phyloP scores from a whole-genome alignment of 2,888 invertebrate genomes.

The Cryptocheilus praepositus region DNA sequence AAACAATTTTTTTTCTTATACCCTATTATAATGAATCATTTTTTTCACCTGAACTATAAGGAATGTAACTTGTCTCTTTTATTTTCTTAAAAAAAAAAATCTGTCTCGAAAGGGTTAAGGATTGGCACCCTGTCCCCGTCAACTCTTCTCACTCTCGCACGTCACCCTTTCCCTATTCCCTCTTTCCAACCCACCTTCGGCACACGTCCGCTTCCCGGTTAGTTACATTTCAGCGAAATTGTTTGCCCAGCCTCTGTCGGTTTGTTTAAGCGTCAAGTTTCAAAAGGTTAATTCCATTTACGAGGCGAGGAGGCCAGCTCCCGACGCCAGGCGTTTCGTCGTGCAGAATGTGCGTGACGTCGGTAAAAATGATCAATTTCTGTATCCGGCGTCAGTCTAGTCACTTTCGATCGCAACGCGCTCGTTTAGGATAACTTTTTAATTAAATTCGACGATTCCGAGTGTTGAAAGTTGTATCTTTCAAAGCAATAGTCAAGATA shows the following conservation, averaged over 20 bases:
- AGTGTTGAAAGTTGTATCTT: no score
- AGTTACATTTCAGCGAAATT: constrained; percentile 52
- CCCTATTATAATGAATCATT: no score
- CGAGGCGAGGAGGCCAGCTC: constrained; percentile 23
- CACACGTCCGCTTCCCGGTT: constrained; percentile 20
- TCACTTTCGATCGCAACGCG: background rate
- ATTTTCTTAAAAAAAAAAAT: no score
- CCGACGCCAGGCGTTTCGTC: background rate
- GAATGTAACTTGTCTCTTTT: no score
- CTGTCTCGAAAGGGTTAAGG: no score
- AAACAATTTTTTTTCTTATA: no score
- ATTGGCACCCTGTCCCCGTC: no score
- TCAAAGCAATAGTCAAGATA: no score
- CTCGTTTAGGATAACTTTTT: background rate
- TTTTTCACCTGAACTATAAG: no score
- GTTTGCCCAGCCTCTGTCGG: constrained; percentile 48
- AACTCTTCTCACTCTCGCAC: no score
- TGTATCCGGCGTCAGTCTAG: background rate
- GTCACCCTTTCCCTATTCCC: background rate
- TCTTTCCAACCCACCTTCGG: background rate
- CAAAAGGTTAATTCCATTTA: constrained; percentile 63
- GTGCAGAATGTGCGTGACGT: background rate
- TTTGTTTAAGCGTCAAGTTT: constrained; percentile 61
- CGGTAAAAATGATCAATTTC: background rate
- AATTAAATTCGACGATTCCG: no score